Conservation (phyloP, 1,140 invertebrate species). For the Drosophila mojavensis region DNA sequence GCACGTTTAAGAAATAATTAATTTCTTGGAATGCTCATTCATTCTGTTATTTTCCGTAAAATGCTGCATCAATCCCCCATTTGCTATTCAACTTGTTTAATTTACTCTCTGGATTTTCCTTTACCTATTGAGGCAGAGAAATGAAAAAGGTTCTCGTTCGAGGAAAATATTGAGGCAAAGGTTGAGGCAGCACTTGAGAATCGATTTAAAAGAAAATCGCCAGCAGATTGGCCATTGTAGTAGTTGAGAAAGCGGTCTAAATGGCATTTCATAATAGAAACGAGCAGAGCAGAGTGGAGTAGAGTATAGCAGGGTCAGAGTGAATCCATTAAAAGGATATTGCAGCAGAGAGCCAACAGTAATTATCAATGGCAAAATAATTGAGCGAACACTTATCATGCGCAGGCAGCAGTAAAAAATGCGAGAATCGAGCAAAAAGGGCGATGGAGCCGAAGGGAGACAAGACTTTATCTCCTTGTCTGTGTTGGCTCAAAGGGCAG, state of each 20-base stretch:
- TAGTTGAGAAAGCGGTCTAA: conserved; percentile 43
- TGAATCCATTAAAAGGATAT: conserved; percentile 30
- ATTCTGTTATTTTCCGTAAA: too few relatives aligned
- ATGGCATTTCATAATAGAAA: conserved; percentile 40
- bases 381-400: conserved; percentile 42
- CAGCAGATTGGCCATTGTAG: conserved; percentile 40
- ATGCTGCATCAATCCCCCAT: not conserved
- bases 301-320: not conserved
- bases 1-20: too few relatives aligned
- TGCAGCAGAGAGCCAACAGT: conserved; percentile 46
- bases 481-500: conserved; percentile 8
- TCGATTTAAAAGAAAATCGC: conserved; percentile 40
- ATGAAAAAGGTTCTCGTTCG: not conserved
- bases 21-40: too few relatives aligned
- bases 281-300: not conserved
- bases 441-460: not conserved
- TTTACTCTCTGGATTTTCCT: conserved; percentile 1
- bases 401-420: conserved; percentile 17
- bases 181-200: conserved; percentile 6
- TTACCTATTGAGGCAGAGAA: not conserved
- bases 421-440: conserved; percentile 18
- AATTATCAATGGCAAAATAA: conserved; percentile 75
- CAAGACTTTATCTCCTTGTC: not conserved
- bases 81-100: not conserved
- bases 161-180: not conserved